A percentile compares a stretch with the other conserved stretches of the same genome.
Evolutionary conservation across 1,140 invertebrate genomes (phyloP).

Genomic region (Cotesia vestalis): DNA sequence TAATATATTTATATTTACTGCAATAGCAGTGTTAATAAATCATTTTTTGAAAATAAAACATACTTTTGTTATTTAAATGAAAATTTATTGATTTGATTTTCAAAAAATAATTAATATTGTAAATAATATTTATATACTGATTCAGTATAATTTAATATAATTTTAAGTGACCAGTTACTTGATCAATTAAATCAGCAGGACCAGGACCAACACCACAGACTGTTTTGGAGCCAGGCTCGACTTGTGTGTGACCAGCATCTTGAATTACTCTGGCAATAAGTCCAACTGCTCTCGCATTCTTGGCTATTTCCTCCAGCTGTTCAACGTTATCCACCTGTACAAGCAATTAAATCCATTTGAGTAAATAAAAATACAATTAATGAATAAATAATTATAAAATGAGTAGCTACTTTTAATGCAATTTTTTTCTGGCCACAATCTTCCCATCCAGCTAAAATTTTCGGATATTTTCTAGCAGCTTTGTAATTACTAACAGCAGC

Average conservation of each 20-base stretch:
- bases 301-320: constrained; percentile 72
- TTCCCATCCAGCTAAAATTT: constrained; percentile 78
- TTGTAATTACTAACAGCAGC: constrained; percentile 85
- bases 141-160: constrained; percentile 70
- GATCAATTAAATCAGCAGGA: constrained; percentile 76
- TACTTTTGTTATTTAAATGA: background rate
- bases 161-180: constrained; percentile 89
- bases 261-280: constrained; percentile 78
- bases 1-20: constrained; percentile 40
- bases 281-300: constrained; percentile 73
- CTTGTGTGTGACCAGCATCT: constrained; percentile 92
- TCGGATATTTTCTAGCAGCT: constrained; percentile 70
- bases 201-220: constrained; percentile 92
- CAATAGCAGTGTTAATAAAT: constrained; percentile 28
- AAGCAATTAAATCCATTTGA: background rate
- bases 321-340: constrained; percentile 71
- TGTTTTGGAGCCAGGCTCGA: constrained; percentile 84
- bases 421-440: constrained; percentile 84
- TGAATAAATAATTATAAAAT: constrained; percentile 28
- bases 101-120: background rate
- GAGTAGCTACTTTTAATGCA: constrained; percentile 72
- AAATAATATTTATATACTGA: background rate
- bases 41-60: background rate
- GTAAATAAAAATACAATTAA: background rate
- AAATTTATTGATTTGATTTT: constrained; percentile 2